Percentiles rank a stretch among this genome's conserved stretches.
Conservation (phyloP, 1,140 invertebrate species). For the Drosophila guanche region DNA sequence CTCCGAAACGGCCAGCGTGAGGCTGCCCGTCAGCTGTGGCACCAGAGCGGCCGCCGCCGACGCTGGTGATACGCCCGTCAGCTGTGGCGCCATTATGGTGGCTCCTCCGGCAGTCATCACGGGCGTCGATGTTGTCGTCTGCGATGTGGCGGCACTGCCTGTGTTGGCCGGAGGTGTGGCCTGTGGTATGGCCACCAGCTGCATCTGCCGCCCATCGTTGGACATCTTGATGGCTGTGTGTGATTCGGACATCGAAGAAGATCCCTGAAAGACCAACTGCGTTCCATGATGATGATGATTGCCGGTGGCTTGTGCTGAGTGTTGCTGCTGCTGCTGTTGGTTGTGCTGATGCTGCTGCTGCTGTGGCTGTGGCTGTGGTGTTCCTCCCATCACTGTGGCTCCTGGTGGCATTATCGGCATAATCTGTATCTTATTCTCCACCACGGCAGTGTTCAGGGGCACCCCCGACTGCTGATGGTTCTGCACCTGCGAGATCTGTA, state of each 20-base stretch:
- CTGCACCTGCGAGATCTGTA: slow-evolving; percentile 80
- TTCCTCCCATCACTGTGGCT: slow-evolving; percentile 68
- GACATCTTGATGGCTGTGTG: slow-evolving; percentile 58
- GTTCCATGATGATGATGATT: slow-evolving; percentile 9
- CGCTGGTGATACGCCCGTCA: slow-evolving; percentile 72
- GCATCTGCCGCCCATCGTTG: slow-evolving; percentile 73
- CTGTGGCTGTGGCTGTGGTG: slow-evolving; percentile 30
- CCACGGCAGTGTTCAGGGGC: slow-evolving; percentile 54
- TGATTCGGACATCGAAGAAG: slow-evolving; percentile 20
- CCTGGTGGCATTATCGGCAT: slow-evolving; percentile 77
- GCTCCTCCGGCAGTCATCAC: slow-evolving; percentile 50
- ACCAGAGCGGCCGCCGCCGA: slow-evolving; percentile 70
- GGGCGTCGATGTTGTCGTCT: slow-evolving; percentile 21
- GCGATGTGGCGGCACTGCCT: not conserved
- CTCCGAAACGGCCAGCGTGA: slow-evolving; percentile 78
- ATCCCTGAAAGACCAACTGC: slow-evolving; percentile 51
- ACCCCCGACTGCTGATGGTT: slow-evolving; percentile 55
- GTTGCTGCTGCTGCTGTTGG: slow-evolving; percentile 35
- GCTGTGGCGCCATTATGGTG: slow-evolving; percentile 67
- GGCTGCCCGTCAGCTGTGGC: slow-evolving; percentile 78
- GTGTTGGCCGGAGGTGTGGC: slow-evolving; percentile 27
- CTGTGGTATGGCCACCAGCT: slow-evolving; percentile 72
- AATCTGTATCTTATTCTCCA: slow-evolving; percentile 83
- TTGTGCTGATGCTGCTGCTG: slow-evolving; percentile 23
- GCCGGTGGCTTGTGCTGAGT: slow-evolving; percentile 48